These are phyloP conservation scores for Clepsis dumicolana DNA, from an alignment of 2,888 invertebrate species.

Conservation along the genomic window DNA sequence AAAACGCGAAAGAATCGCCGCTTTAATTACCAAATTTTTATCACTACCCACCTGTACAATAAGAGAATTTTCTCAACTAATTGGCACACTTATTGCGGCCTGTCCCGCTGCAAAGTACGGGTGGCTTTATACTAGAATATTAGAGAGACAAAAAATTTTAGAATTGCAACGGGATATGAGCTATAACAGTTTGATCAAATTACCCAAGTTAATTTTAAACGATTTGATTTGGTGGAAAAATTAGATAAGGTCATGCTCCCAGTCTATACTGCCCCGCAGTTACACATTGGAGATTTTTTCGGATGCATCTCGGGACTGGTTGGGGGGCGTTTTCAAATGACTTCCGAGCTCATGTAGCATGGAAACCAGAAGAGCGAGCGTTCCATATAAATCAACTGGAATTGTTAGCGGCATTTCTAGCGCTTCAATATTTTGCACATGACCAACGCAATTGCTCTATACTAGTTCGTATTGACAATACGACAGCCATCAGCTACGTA, in stretches of 20 bases:
- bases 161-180: background rate
- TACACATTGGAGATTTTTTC: no score
- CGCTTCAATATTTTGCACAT: background rate
- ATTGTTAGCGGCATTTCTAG: no score
- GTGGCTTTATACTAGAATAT: slow-evolving; percentile 40
- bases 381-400: no score
- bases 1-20: background rate
- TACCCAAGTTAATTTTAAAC: background rate
- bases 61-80: slow-evolving; percentile 39
- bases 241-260: no score
- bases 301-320: no score
- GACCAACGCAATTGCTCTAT: background rate
- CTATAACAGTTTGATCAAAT: background rate
- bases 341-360: no score
- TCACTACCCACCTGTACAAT: slow-evolving; percentile 30
- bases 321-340: no score
- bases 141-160: slow-evolving; percentile 27
- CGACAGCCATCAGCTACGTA: background rate
- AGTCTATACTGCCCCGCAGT: no score
- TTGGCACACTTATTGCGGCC: slow-evolving; percentile 35
- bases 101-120: slow-evolving; percentile 44
- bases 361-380: no score
- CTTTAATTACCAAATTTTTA: background rate
- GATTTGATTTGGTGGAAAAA: slow-evolving; percentile 3
- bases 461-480: slow-evolving; percentile 2